A percentile compares a stretch with the other conserved stretches of the same genome.
Evolutionary conservation across 2,888 invertebrate genomes (phyloP).

Genomic region (Tuta absoluta): DNA sequence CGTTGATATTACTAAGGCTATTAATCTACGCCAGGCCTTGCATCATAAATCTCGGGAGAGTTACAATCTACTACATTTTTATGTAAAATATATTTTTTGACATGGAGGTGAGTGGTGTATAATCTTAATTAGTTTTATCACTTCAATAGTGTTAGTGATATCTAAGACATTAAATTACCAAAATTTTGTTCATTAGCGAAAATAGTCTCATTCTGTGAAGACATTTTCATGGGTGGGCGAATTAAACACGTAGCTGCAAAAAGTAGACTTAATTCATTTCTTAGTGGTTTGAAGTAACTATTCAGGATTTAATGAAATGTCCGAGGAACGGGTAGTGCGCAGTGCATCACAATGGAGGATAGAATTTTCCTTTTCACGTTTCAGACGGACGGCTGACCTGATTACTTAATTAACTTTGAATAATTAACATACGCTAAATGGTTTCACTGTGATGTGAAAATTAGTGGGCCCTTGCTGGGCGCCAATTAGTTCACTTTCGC

Average conservation of each 20-base stretch:
- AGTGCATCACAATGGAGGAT: conserved; percentile 9
- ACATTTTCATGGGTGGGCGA: background rate
- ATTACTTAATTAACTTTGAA: conserved; percentile 37
- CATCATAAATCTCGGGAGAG: conserved; percentile 2
- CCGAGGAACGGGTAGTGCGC: background rate
- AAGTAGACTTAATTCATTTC: conserved; percentile 1
- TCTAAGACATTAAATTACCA: background rate
- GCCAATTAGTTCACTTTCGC: background rate
- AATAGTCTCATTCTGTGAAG: background rate
- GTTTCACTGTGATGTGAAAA: background rate
- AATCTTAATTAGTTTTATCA: too few relatives aligned
- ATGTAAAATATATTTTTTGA: background rate
- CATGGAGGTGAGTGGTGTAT: too few relatives aligned
- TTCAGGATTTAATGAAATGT: conserved; percentile 12
- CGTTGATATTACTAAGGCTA: background rate
- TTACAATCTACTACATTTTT: conserved; percentile 2
- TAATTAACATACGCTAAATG: conserved; percentile 33
- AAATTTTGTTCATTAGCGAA: background rate
- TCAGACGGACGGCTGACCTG: conserved; percentile 7
- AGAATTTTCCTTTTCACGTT: background rate
- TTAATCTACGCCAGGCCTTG: conserved; percentile 3
- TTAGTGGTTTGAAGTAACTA: conserved; percentile 10
- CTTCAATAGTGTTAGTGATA: background rate
- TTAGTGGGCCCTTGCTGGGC: conserved; percentile 4
- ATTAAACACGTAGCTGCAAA: background rate